A percentile compares a stretch with the other conserved stretches of the same genome.
These are phyloP conservation scores for Helicorthomorpha holstii DNA, from an alignment of 1,140 invertebrate species.

Conservation along the genomic window DNA sequence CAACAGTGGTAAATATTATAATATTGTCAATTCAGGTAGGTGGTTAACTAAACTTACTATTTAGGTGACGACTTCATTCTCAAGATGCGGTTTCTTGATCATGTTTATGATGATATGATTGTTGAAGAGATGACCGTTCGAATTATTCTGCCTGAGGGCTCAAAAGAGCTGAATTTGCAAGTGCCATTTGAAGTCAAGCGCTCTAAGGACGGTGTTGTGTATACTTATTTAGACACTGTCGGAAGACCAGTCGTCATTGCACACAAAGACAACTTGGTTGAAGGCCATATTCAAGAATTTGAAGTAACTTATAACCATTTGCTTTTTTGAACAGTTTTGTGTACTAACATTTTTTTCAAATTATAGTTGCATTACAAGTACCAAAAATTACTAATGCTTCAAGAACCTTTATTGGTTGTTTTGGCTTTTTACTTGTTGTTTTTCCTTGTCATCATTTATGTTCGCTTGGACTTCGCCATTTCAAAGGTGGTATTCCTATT, in stretches of 20 bases:
- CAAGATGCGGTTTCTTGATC: conserved; percentile 85
- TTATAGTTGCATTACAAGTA: conserved; percentile 69
- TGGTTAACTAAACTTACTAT: not conserved
- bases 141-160: conserved; percentile 89
- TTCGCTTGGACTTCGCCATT: conserved; percentile 90
- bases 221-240: conserved; percentile 88
- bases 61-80: conserved; percentile 53
- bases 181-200: conserved; percentile 66
- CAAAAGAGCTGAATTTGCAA: conserved; percentile 57
- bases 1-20: conserved; percentile 41
- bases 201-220: conserved; percentile 55
- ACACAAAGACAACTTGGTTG: conserved; percentile 75
- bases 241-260: conserved; percentile 78
- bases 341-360: not conserved
- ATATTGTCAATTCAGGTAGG: not conserved
- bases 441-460: conserved; percentile 79
- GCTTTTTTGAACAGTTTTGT: not conserved
- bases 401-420: conserved; percentile 80
- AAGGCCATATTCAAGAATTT: conserved; percentile 88
- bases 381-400: conserved; percentile 58
- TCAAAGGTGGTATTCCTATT: conserved; percentile 25
- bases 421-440: conserved; percentile 80
- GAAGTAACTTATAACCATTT: conserved; percentile 24
- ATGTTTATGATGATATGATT: conserved; percentile 91
- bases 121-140: conserved; percentile 78